A percentile compares a stretch with the other conserved stretches of the same genome.
Evolutionary conservation across 2,888 invertebrate species (phyloP).

Genomic region (Ormyrus pomaceus): DNA sequence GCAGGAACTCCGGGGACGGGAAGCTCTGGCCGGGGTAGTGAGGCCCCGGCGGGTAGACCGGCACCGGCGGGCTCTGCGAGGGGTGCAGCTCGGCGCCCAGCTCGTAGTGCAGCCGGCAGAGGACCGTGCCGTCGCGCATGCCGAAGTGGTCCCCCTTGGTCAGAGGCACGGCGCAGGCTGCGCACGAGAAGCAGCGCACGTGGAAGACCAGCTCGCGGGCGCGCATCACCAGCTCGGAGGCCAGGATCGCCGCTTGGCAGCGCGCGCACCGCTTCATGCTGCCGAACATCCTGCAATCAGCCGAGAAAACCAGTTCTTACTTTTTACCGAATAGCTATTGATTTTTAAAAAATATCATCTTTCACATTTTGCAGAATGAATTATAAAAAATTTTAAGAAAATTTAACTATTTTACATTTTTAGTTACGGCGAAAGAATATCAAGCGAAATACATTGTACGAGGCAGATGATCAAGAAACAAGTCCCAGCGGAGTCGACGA

Average conservation of each 20-base stretch:
- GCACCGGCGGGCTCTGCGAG: slow-evolving; percentile 73
- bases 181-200: slow-evolving; percentile 95
- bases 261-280: slow-evolving; percentile 91
- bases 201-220: slow-evolving; percentile 95
- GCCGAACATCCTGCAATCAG: slow-evolving; percentile 85
- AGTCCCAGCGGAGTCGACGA: neutral
- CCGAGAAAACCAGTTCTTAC: neutral
- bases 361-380: too few species aligned
- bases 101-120: slow-evolving; percentile 88
- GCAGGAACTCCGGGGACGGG: slow-evolving; percentile 77
- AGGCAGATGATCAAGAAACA: neutral
- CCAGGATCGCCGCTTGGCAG: slow-evolving; percentile 91
- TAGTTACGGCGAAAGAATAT: too few species aligned
- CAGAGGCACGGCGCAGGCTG: slow-evolving; percentile 89
- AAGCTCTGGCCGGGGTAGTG: slow-evolving; percentile 79
- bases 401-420: too few species aligned
- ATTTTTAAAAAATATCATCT: too few species aligned
- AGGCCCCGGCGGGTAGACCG: slow-evolving; percentile 73
- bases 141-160: slow-evolving; percentile 97
- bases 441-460: too few species aligned
- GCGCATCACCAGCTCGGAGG: slow-evolving; percentile 96
- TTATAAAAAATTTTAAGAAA: too few species aligned
- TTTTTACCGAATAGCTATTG: neutral
- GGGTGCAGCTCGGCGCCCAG: slow-evolving; percentile 76
- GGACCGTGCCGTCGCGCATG: slow-evolving; percentile 90